phyloP scores from a whole-genome alignment of 2,113 vertebrate genomes.

The Eleginops maclovinus region DNA sequence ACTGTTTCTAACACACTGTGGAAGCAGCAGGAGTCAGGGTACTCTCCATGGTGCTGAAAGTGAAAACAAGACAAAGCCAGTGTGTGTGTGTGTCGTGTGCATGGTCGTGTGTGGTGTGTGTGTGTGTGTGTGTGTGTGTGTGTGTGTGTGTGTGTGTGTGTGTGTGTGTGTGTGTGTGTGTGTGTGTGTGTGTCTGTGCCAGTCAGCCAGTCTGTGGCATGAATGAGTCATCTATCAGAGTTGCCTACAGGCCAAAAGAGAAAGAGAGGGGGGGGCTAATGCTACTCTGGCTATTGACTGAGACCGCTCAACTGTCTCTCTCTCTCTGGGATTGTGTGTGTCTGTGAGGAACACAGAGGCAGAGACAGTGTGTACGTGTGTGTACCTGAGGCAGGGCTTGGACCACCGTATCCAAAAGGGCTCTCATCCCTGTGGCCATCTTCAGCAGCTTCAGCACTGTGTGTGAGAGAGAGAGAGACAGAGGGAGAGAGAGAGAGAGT shows the following conservation, averaged over 20 bases:
- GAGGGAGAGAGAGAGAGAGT: not conserved
- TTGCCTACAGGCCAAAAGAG: slow-evolving; percentile 37
- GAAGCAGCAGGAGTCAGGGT: slow-evolving; percentile 40
- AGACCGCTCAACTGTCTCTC: slow-evolving; percentile 15
- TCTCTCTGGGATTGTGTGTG: slow-evolving; percentile 6
- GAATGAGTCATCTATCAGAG: slow-evolving; percentile 55
- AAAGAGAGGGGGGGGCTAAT: slow-evolving; percentile 1
- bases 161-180: slow-evolving; percentile 3
- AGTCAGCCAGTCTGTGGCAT: slow-evolving; percentile 32
- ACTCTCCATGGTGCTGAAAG: slow-evolving; percentile 58
- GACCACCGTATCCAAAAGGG: slow-evolving; percentile 96
- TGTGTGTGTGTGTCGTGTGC: slow-evolving; percentile 6
- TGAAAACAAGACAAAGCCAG: slow-evolving; percentile 40
- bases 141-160: slow-evolving; percentile 3
- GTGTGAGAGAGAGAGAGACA: slow-evolving; percentile 4
- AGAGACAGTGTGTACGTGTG: slow-evolving; percentile 12
- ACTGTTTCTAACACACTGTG: slow-evolving; percentile 28
- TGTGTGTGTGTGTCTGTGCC: slow-evolving; percentile 19
- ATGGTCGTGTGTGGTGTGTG: not conserved
- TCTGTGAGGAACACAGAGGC: not conserved
- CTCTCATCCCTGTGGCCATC: slow-evolving; percentile 98
- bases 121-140: slow-evolving; percentile 12
- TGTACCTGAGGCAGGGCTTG: slow-evolving; percentile 88
- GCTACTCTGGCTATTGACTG: slow-evolving; percentile 25
- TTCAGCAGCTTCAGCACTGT: slow-evolving; percentile 96